Base-by-base conservation (phyloP, 2,888 invertebrate genomes). In the Callyntrura guangdongensis region DNA sequence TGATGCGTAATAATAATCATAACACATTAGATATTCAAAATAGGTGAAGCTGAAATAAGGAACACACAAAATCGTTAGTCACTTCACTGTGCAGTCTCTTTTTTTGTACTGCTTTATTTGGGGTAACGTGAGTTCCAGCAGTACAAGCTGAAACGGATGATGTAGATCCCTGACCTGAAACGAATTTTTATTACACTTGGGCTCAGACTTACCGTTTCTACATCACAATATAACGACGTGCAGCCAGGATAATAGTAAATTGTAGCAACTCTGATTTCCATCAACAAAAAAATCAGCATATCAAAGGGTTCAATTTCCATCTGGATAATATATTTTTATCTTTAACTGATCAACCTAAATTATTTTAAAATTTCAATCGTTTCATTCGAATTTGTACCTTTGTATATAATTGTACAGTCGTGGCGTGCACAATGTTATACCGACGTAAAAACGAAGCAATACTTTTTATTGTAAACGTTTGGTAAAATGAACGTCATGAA, bases 261-360 rank as follows among this genome's bases (percentile, higher is more conserved):
- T 64, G 49, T 77, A 20, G 49, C 74, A 77, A 82, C 14, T 61
- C 20, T 83, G 83, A 83, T 64, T 83, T 87, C 69, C 69, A 81
- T 81, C 49, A 69, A n/a, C 27, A 61, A 86, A 86, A n/a, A 64
- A 81, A 88, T 89, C 81, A 85, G 89, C 89, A 89, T 85, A 85
- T 89, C 79, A 89, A 89, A 89, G 89, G 89, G 79, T 89, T 89
- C 89, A 89, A 89, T 89, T 89, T 87, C 81, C 86, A 49, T 49
- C 67, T 45, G 45, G 45, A 74, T 59, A 85, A 59, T 14, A n/a
- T n/a, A 11, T 17, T 84, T 67, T 85, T 85, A 86, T 86, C 86
- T 74, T 74, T 77, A 11, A 86, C 74, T 53, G 74, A 77, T 86
- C 74, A 77, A 59, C 86, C 49, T 36, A 45, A 47, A 59, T 14